phyloP scores from a whole-genome alignment of 2,113 vertebrate species.

The Platichthys flesus region DNA sequence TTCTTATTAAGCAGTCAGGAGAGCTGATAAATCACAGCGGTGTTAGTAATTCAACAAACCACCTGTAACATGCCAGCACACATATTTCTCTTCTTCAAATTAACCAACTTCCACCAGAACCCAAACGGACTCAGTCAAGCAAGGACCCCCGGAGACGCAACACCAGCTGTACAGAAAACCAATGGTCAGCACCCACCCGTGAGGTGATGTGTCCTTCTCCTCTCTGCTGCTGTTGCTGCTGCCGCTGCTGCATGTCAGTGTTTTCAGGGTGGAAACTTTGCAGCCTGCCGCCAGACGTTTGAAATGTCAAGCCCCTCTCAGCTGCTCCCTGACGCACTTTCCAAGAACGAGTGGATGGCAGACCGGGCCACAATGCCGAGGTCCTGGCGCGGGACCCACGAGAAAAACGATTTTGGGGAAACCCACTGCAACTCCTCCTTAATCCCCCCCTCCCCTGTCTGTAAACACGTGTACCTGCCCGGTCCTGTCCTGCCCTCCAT shows the following conservation, averaged over 20 bases:
- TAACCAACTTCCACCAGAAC: background rate
- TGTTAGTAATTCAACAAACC: background rate
- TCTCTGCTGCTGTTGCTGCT: conserved; percentile 6
- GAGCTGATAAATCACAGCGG: background rate
- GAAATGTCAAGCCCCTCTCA: conserved; percentile 73
- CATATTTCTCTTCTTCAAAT: too few species aligned
- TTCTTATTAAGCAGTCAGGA: background rate
- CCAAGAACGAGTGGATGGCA: conserved; percentile 46
- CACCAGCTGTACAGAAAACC: background rate
- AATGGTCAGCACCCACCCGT: conserved; percentile 10
- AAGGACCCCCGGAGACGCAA: background rate
- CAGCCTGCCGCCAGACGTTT: conserved; percentile 69
- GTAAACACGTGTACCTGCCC: conserved; percentile 54
- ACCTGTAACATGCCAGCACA: too few species aligned
- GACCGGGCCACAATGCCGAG: conserved; percentile 60
- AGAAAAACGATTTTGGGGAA: conserved; percentile 32
- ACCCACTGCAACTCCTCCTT: conserved; percentile 17
- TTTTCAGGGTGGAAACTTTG: conserved; percentile 68
- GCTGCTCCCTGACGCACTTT: conserved; percentile 70
- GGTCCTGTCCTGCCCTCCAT: conserved; percentile 59
- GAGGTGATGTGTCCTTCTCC: conserved; percentile 24
- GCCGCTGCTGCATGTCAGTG: conserved; percentile 16
- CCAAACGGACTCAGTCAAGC: background rate
- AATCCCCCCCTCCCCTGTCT: conserved; percentile 9
- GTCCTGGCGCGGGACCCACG: conserved; percentile 52